Percentiles rank a stretch among this genome's conserved stretches.
Conservation (phyloP, 2,888 invertebrate species). For the Diaprepes abbreviatus region DNA sequence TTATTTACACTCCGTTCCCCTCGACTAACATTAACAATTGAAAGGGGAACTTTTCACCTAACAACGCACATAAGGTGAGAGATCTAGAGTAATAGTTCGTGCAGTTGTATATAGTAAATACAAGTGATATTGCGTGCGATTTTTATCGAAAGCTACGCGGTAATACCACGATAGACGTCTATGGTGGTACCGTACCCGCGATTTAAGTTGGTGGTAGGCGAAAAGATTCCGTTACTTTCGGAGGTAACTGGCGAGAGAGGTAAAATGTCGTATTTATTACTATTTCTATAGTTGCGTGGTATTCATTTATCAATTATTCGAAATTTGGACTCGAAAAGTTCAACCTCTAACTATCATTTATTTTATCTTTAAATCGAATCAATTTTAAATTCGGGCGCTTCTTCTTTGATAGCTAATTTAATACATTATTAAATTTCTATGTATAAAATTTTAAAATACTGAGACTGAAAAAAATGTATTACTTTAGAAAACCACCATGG, state of each 20-base stretch:
- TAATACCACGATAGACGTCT: slow-evolving; percentile 21
- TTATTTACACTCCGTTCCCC: slow-evolving; percentile 41
- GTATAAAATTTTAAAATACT: no score
- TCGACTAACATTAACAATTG: slow-evolving; percentile 38
- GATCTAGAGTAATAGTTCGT: slow-evolving; percentile 38
- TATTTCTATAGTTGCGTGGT: background rate
- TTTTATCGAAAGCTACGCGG: slow-evolving; percentile 26
- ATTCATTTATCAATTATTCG: background rate
- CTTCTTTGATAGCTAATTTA: no score
- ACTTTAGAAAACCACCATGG: no score
- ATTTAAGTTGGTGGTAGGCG: slow-evolving; percentile 22
- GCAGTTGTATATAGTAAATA: slow-evolving; percentile 38
- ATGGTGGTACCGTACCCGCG: slow-evolving; percentile 15
- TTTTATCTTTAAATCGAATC: no score
- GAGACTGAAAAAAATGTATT: no score
- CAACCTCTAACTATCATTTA: no score
- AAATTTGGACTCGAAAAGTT: background rate
- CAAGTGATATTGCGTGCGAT: slow-evolving; percentile 31
- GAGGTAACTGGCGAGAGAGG: slow-evolving; percentile 5
- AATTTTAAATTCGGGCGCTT: no score
- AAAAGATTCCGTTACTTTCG: slow-evolving; percentile 31
- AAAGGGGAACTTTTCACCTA: slow-evolving; percentile 45
- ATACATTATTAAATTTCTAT: no score
- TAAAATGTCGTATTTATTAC: background rate
- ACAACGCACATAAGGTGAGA: slow-evolving; percentile 37